These are phyloP conservation scores for Eucidaris tribuloides DNA, from an alignment of 35 echinoderm and acorn worm genomes.

Conservation along the genomic window DNA sequence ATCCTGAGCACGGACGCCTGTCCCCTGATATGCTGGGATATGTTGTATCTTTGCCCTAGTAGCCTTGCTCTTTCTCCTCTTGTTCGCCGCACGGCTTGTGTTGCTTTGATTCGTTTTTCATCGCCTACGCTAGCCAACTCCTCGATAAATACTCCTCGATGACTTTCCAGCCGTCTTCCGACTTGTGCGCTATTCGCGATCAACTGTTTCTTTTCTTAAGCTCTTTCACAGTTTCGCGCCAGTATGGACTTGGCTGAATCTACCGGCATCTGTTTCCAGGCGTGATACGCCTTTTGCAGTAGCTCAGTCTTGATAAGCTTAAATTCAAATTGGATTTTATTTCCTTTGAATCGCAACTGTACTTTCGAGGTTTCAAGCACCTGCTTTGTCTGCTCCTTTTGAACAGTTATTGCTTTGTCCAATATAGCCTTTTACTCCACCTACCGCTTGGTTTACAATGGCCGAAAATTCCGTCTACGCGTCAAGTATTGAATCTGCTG, in stretches of 20 bases:
- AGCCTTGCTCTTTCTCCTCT: background rate
- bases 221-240: background rate
- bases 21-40: background rate
- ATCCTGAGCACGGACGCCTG: background rate
- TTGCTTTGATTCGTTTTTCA: background rate
- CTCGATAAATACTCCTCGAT: slow-evolving; percentile 1
- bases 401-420: too few relatives aligned
- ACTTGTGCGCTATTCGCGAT: background rate
- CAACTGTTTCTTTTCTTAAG: background rate
- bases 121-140: background rate
- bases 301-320: background rate
- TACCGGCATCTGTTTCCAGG: background rate
- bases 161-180: background rate
- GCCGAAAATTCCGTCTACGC: too few relatives aligned
- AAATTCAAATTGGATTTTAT: background rate
- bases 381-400: too few relatives aligned
- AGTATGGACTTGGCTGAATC: background rate
- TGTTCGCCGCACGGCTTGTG: background rate
- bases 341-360: background rate
- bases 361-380: too few relatives aligned
- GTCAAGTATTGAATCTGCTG: too few relatives aligned
- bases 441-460: too few relatives aligned
- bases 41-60: background rate
- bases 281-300: background rate
- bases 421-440: too few relatives aligned